Evolutionary conservation across 2,888 invertebrate species (phyloP), one percentile per base, ranked within the genome.

Genomic region (Metalampra italica): DNA sequence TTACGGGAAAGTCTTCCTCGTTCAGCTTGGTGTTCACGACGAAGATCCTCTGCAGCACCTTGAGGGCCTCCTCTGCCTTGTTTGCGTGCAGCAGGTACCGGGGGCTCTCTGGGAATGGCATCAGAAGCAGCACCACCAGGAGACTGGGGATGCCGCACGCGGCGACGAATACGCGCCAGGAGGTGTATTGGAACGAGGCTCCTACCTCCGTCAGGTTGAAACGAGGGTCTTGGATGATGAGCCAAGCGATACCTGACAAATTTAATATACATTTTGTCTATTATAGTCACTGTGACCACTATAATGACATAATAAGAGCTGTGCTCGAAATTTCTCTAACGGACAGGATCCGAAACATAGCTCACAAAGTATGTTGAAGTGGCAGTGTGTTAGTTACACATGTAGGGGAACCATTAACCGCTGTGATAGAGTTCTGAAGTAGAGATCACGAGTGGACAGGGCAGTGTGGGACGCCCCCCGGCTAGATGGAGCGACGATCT

Each of bases 161-260:
- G 0, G 91, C 89, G 29, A 93, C 90, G 64, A 93, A 93, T 12
- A 92, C 85, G 3, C 93, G 74, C 93, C 93, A 93, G 0, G 93
- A 91, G 1, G 86, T 91, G 68, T 91, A 92, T 47, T 77, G 68
- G 70, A 91, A 90, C 29, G 59, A 61, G 0, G 76, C 77, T 0
- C 56, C 76, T 0, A 54, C 52, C 0, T 58, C 63, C 3, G 82
- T 78, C 36, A 85, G 59, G 57, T 84, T 81, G 64, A 88, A 87
- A 1, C 66, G 57, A 0, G 74, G 53, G 48, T 83, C 78, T 29
- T 75, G 80, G 66, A 89, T 89, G 53, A 89, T 87, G 45, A 85
- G 74, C 77, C 78, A 89, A 30, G 89, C 89, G 54, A 89, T 89
- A 46, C 87, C 89, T 89, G 72, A 1, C 62, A 60, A 37, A 38